Evolutionary conservation across 2,888 invertebrate species (phyloP), one percentile per base, ranked within the genome.

Genomic region (Ectemnius lituratus): DNA sequence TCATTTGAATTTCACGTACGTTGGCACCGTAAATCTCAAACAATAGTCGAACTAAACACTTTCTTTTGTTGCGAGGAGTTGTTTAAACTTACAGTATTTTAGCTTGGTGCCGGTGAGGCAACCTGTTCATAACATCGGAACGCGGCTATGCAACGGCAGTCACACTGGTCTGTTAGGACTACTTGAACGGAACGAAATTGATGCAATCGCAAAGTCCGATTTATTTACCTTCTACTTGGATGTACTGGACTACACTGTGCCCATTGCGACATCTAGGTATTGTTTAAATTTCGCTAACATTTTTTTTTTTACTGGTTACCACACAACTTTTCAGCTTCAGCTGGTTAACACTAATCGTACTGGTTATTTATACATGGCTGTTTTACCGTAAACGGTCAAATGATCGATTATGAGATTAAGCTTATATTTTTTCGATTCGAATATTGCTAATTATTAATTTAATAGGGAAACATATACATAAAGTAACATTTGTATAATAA

Each of bases 1-100:
- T 20, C 78, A 77, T 67, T 67, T 86, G 3, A 86, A 86, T 62
- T 84, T 86, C 61, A 86, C 86, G 86, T 85, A 80, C 11, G 82
- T 68, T 59, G 37, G 1, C 13, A 37, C 37, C 11, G 13, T 0
- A 14, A 52, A 16, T 2, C 4, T 52, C 5, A 52, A 23, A 13
- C n/a, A 4, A 13, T 14, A 18, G 11, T 27, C 11, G 11, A 14
- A 46, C 46, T 2, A 20, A 20, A 47, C 3, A 23, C 3, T 23
- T 23, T 2, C 23, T 23, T 23, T 23, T 23, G 23, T 23, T 23
- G 23, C 23, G 23, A 2, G 23, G 23, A 23, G 23, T 2, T 23
- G 23, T 3, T 23, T 23, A 23, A 23, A 23, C 23, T 23, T 23
- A 23, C 3, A 14, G 2, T 23, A 45, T 2, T 6, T 62, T 62